These are phyloP conservation scores for Fratercula arctica DNA, from an alignment of 2,797 vertebrate species.

Conservation along the genomic window DNA sequence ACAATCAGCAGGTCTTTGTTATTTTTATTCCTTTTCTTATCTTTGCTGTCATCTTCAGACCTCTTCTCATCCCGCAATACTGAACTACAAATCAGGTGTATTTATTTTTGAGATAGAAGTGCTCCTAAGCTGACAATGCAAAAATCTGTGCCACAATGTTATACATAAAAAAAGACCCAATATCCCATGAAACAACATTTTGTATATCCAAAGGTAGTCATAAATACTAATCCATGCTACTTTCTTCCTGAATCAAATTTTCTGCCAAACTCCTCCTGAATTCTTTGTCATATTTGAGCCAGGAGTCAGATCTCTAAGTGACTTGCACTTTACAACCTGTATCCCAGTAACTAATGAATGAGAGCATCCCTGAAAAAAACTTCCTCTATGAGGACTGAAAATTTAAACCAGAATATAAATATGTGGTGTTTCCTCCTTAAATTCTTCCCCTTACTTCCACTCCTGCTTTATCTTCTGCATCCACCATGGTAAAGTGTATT, in stretches of 20 bases:
- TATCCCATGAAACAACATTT: neutral
- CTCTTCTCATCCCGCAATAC: neutral
- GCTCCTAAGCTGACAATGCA: neutral
- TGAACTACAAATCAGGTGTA: neutral
- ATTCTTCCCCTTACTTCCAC: neutral
- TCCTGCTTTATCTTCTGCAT: neutral
- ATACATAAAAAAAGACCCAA: neutral
- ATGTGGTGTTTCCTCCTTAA: conserved; percentile 24
- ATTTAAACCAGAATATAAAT: neutral
- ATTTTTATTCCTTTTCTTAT: neutral
- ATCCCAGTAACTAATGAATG: conserved; percentile 48
- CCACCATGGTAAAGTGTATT: neutral
- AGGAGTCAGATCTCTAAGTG: conserved; percentile 49
- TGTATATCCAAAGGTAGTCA: neutral
- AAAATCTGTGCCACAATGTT: conserved; percentile 43
- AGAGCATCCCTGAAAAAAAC: neutral
- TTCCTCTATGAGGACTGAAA: neutral
- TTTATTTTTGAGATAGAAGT: neutral
- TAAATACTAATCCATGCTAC: neutral
- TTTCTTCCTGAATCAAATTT: neutral
- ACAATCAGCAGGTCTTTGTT: neutral
- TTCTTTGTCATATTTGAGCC: neutral
- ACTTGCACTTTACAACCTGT: conserved; percentile 29
- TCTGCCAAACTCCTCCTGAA: conserved; percentile 26
- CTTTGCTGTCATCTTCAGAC: conserved; percentile 7